Evolutionary conservation across 2,797 vertebrate genomes (phyloP), one percentile per base, ranked within the genome.

Genomic region (Poecilia gillii): DNA sequence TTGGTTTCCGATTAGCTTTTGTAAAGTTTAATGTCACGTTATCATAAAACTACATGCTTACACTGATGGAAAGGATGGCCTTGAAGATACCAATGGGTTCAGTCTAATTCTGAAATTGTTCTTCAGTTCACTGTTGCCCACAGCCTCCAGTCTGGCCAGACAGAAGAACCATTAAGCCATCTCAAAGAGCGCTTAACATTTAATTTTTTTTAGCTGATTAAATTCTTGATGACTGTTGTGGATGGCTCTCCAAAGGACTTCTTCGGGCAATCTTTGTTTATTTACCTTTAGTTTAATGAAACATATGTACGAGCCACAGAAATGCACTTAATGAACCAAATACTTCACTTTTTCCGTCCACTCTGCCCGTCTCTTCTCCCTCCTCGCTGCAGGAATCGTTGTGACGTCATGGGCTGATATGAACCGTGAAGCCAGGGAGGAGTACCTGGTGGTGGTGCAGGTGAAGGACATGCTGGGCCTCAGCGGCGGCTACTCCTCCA

Each of bases 401-500:
- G 87, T 96, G 18, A 96, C 95, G 1, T 95, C 96, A 6, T 94
- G 93, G 94, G 79, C 90, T 3, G 84, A 97, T 92, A 97, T 97
- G 95, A 98, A 99, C 81, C 96, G 98, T 86, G 98, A 99, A 89
- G 95, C 97, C 68, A 95, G 96, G 81, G 98, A 98, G 59, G 90
- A 94, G 53, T 97, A 98, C 88, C 94, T 95, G 89, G 97, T 99
- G 79, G 95, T 98, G 88, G 95, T 99, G 81, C 97, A 99, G 95
- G 98, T 97, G 75, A 98, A 97, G 91, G 97, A 99, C 64, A 97
- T 97, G 97, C 94, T 98, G 77, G 98, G 98, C 9, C 94, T 96
- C 73, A 92, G 92, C 0, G 97, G 97, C 20, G 96, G 96, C 12
- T 89, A 95, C 88, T 98, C 97, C 49, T 91, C 96, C 80, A 97